Conservation (phyloP, 2,113 vertebrate genomes). For the Camarhynchus parvulus region DNA sequence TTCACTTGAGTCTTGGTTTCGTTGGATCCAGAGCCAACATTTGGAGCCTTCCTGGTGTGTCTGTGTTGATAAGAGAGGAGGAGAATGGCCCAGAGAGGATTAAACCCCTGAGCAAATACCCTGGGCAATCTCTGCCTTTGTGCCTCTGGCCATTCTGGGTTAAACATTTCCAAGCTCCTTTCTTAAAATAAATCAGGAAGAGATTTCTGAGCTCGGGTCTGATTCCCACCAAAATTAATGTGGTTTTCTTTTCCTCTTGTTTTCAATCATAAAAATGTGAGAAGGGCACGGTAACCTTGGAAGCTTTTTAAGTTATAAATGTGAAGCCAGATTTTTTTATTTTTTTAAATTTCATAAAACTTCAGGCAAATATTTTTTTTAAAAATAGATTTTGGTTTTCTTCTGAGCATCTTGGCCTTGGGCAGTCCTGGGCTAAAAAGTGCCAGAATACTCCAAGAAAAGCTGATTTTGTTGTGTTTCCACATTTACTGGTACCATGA, state of each 20-base stretch:
- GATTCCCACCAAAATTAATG: neutral
- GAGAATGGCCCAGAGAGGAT: neutral
- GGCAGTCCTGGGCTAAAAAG: neutral
- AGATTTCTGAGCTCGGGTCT: neutral
- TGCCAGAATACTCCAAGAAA: neutral
- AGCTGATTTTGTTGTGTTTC: neutral
- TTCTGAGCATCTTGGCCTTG: neutral
- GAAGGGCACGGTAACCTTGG: neutral
- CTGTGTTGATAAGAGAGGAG: neutral
- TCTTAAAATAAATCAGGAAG: neutral
- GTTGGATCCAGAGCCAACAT: neutral
- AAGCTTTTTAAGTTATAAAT: neutral
- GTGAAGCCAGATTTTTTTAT: neutral
- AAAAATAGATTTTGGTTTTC: neutral
- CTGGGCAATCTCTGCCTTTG: neutral
- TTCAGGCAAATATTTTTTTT: neutral
- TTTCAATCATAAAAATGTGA: neutral
- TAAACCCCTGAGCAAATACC: neutral
- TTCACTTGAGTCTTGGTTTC: rapidly evolving
- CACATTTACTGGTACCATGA: neutral
- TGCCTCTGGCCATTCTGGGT: neutral
- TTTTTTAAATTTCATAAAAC: neutral
- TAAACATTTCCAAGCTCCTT: conserved; percentile 14
- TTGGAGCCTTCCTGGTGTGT: neutral
- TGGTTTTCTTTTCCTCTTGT: neutral